Evolutionary conservation across 2,797 vertebrate species (phyloP).

Genomic region (Rhinella marina): DNA sequence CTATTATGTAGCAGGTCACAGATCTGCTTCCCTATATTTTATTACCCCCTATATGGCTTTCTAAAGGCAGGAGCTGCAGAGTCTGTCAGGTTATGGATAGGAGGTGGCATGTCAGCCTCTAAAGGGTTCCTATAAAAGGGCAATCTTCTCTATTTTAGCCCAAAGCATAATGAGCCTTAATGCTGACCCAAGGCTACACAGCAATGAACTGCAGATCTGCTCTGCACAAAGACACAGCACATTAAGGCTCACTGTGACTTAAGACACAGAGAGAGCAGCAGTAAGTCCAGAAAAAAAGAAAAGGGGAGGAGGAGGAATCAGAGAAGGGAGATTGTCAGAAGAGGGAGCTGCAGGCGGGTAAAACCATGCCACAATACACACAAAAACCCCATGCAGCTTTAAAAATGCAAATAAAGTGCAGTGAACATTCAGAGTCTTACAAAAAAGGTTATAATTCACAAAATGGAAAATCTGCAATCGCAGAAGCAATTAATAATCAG

Average conservation of each 20-base stretch:
- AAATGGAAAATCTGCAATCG: background rate
- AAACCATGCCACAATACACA: slow-evolving; percentile 16
- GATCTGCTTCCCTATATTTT: background rate
- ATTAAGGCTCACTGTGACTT: slow-evolving; percentile 20
- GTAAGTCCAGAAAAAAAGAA: slow-evolving; percentile 9
- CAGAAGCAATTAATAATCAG: background rate
- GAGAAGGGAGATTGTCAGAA: slow-evolving; percentile 33
- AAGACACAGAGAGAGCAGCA: slow-evolving; percentile 42
- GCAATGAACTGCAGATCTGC: slow-evolving; percentile 43
- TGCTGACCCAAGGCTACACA: background rate
- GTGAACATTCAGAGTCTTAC: background rate
- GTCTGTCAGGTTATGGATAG: background rate
- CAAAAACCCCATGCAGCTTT: background rate
- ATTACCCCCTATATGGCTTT: background rate
- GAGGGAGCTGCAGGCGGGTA: slow-evolving; percentile 45
- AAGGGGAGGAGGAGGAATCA: slow-evolving; percentile 10
- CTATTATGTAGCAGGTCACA: background rate
- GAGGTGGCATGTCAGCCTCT: background rate
- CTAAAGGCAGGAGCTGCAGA: background rate
- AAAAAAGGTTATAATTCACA: background rate
- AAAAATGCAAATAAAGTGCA: slow-evolving; percentile 46
- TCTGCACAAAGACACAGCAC: slow-evolving; percentile 21
- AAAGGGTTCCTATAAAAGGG: background rate
- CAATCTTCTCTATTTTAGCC: background rate
- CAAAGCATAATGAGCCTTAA: slow-evolving; percentile 5